A percentile compares a stretch with the other conserved stretches of the same genome.
These are phyloP conservation scores for Silurus lanzhouensis DNA, from an alignment of 2,797 vertebrate species.

Conservation along the genomic window DNA sequence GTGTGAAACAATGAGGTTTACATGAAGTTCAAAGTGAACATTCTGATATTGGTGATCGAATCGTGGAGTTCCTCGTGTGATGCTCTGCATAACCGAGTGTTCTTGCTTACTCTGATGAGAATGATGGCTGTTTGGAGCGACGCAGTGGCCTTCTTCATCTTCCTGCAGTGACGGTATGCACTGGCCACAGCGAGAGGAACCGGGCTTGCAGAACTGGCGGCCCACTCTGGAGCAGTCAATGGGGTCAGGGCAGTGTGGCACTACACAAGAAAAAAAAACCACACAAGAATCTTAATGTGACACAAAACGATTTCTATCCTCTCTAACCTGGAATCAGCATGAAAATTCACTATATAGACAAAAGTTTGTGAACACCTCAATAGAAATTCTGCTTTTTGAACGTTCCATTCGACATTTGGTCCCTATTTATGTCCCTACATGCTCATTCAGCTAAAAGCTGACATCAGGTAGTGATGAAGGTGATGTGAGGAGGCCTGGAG, in stretches of 20 bases:
- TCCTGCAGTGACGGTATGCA: slow-evolving; percentile 78
- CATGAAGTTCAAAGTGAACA: no score
- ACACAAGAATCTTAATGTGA: no score
- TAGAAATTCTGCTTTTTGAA: no score
- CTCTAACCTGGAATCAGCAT: background rate
- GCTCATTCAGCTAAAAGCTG: no score
- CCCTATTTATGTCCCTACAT: no score
- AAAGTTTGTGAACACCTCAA: no score
- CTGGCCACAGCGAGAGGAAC: slow-evolving; percentile 77
- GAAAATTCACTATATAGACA: background rate
- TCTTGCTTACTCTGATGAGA: slow-evolving; percentile 66
- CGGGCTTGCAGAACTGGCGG: slow-evolving; percentile 71
- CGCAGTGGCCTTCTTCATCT: slow-evolving; percentile 68
- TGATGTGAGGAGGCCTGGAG: no score
- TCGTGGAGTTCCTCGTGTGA: background rate
- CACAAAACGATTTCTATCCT: background rate
- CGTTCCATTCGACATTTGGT: no score
- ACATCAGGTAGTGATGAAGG: no score
- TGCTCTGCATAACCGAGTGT: background rate
- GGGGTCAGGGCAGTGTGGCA: slow-evolving; percentile 71
- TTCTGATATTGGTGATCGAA: background rate
- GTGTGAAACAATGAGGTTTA: background rate
- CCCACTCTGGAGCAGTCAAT: slow-evolving; percentile 78
- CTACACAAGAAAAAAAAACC: slow-evolving; percentile 42
- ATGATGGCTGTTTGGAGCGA: slow-evolving; percentile 44